Evolutionary conservation across 2,113 vertebrate genomes (phyloP), one percentile per base, ranked within the genome.

Genomic region (Conger conger): DNA sequence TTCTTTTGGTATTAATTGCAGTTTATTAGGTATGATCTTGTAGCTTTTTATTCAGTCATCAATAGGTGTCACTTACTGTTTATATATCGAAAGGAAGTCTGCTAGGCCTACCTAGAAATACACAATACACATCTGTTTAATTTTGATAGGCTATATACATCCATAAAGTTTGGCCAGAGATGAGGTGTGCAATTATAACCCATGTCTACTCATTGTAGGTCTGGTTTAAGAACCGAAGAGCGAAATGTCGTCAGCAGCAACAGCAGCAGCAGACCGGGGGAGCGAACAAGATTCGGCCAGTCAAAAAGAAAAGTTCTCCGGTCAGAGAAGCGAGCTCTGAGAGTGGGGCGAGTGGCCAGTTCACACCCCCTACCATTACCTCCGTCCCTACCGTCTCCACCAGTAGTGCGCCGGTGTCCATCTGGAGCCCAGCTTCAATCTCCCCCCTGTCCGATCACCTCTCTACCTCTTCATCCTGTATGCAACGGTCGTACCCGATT

Each of bases 351-450:
- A 98, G 97, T 85, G 97, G 97, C 38, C 97, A 98, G 84, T 99
- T 98, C 93, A 97, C 97, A 30, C 97, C 97, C 86, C 97, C 97
- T 79, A 95, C 97, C 88, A 97, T 95, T 93, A 97, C 97, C 91
- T 93, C 98, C 0, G 95, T 96, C 81, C 97, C 97, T 53, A 92
- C 95, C 76, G 96, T 96, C 78, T 96, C 97, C 92, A 97, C 96
- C 95, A 97, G 96, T 94, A 96, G 94, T 0, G 96, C 97, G 57
- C 97, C 98, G 0, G 97, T 97, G 79, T 99, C 98, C 83, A 99
- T 99, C 93, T 99, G 98, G 98, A 99, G 98, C 93, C 98, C 98
- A 0, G 98, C 98, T 0, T 99, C 98, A 91, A 99, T 99, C 92
- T 99, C 98, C 84, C 98, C 98, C 0, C 96, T 99, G 77, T 96